Conservation (phyloP, 2,888 invertebrate species). For the Chrysina gloriosa region DNA sequence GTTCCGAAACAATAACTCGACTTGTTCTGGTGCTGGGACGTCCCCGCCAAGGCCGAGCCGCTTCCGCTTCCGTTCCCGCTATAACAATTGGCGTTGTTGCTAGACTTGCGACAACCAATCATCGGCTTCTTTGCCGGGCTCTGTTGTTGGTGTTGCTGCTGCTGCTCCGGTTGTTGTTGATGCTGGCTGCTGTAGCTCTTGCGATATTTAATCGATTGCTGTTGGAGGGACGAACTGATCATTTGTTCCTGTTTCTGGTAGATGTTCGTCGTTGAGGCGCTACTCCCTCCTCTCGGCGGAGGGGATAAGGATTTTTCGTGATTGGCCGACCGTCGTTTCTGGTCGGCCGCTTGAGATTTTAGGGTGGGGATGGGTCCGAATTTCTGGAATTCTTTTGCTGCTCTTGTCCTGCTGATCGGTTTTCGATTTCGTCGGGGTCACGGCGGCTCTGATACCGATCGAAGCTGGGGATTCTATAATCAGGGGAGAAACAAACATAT, state of each 20-base stretch:
- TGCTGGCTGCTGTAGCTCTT: constrained; percentile 5
- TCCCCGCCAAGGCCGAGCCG: background rate
- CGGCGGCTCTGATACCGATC: background rate
- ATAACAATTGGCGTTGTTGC: background rate
- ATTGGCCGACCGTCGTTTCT: background rate
- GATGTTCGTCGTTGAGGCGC: background rate
- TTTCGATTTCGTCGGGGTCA: background rate
- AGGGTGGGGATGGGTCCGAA: background rate
- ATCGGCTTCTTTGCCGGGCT: background rate
- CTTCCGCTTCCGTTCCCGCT: background rate
- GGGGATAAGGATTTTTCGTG: constrained; percentile 3
- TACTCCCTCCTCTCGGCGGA: background rate
- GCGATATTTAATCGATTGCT: background rate
- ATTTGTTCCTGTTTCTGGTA: constrained; percentile 6
- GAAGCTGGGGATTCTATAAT: constrained; percentile 18
- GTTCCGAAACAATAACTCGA: background rate
- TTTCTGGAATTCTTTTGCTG: constrained; percentile 16
- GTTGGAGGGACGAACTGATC: background rate
- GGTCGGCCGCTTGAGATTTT: constrained; percentile 25
- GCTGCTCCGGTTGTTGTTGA: constrained; percentile 3
- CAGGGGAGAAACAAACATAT: background rate
- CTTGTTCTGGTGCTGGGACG: background rate
- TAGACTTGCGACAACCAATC: no score
- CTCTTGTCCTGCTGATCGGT: background rate
- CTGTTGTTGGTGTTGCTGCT: no score